phyloP scores from a whole-genome alignment of 2,888 invertebrate species.

The Selenia dentaria region DNA sequence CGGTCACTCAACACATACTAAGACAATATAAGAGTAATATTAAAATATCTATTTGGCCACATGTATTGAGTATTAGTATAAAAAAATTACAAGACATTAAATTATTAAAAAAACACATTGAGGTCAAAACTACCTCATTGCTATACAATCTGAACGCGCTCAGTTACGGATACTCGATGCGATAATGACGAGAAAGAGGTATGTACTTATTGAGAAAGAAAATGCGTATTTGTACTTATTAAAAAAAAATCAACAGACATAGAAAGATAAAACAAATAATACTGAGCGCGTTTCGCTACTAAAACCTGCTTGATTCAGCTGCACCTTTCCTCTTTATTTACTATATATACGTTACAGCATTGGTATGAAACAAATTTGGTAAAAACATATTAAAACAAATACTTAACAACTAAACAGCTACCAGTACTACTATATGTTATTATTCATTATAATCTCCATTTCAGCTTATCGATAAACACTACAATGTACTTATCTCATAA shows the following conservation, averaged over 20 bases:
- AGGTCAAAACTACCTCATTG: constrained; percentile 9
- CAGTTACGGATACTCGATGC: background rate
- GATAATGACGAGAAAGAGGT: too few species aligned
- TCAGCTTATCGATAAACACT: constrained; percentile 36
- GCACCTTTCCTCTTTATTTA: constrained; percentile 53
- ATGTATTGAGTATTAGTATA: constrained; percentile 39
- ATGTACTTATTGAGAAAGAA: background rate
- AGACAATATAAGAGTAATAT: constrained; percentile 21
- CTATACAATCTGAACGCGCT: constrained; percentile 26
- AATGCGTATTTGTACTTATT: constrained; percentile 11
- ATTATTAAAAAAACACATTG: constrained; percentile 1
- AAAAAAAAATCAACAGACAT: background rate
- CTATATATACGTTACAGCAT: constrained; percentile 73
- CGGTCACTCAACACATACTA: constrained; percentile 27
- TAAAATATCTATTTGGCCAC: constrained; percentile 56
- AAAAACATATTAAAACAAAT: constrained; percentile 61
- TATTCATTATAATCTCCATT: constrained; percentile 68
- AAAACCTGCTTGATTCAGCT: constrained; percentile 32
- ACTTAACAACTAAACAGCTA: constrained; percentile 73
- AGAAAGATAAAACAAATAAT: background rate
- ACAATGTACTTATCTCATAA: constrained; percentile 22
- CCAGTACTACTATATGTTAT: constrained; percentile 62
- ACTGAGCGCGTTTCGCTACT: constrained; percentile 10
- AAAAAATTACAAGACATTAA: constrained; percentile 11
- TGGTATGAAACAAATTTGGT: constrained; percentile 82